Evolutionary conservation across 2,113 vertebrate genomes (phyloP), one percentile per base, ranked within the genome.

Genomic region (Malurus melanocephalus): DNA sequence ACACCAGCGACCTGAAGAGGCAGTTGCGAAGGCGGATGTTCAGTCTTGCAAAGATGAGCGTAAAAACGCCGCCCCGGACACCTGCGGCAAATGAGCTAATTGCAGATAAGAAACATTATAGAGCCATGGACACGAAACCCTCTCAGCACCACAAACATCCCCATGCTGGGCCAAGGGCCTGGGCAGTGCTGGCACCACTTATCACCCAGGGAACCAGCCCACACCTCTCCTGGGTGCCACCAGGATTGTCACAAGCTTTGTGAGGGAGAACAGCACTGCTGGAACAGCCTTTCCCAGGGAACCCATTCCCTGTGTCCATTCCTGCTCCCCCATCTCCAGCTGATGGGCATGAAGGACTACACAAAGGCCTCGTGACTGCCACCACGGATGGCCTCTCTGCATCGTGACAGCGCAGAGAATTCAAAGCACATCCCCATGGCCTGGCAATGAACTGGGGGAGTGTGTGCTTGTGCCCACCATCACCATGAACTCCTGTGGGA

Each of bases 21-120:
- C 97, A 96, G 96, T 98, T 98, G 46, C 99, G 98, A 19, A 99
- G 97, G 46, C 98, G 98, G 49, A 99, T 97, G 95, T 99, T 99
- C 85, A 99, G 94, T 88, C 99, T 98, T 16, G 99, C 98, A 71
- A 99, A 98, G 27, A 97, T 96, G 82, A 99, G 96, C 7, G 98
- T 98, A 93, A 99, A 99, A 93, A 99, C 97, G 42, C 99, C 99
- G 13, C 98, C 99, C 71, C 99, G 98, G 93, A 99, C 72, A 92
- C 99, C 99, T 93, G 98, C 97, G 79, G 99, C 98, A 94, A 99
- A 79, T 75, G 99, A 99, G 94, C 99, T 99, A 94, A 97, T 97
- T 97, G 96, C 95, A 97, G 91, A 96, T 94, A 92, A 95, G 93
- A 96, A 93, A 96, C 53, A 86, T 97, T 98, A 97, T 91, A 96